Percentiles rank a stretch among this genome's conserved stretches.
These are phyloP conservation scores for Hozukius guyotensis DNA, from an alignment of 2,797 vertebrate species.

Conservation along the genomic window DNA sequence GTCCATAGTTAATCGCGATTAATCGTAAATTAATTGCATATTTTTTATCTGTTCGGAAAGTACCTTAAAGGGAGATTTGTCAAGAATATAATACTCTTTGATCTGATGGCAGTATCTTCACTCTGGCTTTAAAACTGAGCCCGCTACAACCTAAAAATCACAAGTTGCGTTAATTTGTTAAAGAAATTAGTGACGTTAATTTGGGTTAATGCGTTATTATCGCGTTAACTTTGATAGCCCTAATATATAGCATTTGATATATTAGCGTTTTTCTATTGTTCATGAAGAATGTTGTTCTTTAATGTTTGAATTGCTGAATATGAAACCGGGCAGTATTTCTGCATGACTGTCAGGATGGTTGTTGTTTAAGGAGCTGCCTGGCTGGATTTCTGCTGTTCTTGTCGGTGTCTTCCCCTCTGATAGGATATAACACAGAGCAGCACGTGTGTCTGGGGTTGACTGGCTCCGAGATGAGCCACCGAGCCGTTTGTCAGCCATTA, in stretches of 20 bases:
- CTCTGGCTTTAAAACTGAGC: no score
- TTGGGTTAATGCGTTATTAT: no score
- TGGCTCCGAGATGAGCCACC: conserved; percentile 55
- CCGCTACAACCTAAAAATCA: no score
- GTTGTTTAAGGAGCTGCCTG: background rate
- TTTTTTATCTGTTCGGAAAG: accelerated
- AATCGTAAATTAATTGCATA: accelerated
- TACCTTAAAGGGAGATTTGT: no score
- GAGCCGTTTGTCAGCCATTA: conserved; percentile 69
- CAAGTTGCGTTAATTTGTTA: no score
- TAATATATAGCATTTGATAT: background rate
- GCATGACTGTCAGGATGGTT: conserved; percentile 3
- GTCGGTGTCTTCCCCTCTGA: conserved; percentile 12
- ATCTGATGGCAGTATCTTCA: no score
- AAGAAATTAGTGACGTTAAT: no score
- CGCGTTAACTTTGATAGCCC: no score
- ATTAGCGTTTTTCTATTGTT: background rate
- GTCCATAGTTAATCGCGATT: no score
- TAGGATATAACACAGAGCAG: conserved; percentile 30
- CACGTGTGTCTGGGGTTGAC: conserved; percentile 36
- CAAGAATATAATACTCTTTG: no score
- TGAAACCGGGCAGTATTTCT: background rate
- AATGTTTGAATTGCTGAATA: background rate
- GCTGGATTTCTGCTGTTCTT: conserved; percentile 8
- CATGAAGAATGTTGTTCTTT: background rate